Base-by-base conservation (phyloP, 2,888 invertebrate species). In the Actias luna region DNA sequence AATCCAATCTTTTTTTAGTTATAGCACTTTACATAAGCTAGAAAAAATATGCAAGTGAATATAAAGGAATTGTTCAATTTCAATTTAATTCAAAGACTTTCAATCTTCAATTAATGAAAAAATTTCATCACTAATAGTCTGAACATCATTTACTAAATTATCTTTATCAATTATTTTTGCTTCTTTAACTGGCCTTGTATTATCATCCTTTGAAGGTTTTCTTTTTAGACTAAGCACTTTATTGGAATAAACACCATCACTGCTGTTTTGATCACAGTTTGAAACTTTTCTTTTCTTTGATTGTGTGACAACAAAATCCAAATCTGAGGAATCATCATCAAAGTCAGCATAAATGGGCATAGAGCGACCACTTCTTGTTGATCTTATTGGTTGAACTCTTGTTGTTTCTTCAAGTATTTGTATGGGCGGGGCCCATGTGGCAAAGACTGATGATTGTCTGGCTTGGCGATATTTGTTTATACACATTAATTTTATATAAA, bases 281-380 rank as follows among this genome's bases (percentile, higher is more conserved):
- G 89, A 89, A 8, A 87, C 70, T 70, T 89, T 92, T 66, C 91
- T 83, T 63, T 86, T 89, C 65, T 89, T 92, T 16, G 85, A 73
- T 69, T 89, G 92, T 63, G 87, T 82, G 1, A 87, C 77, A 46
- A 87, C 81, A 75, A 88, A 86, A 69, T 92, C 90, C 69, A 88
- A 76, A 69, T 92, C 92, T 36, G 88, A 85, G 0, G 89, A 88
- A 64, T 92, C 92, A 75, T 92, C 92, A 82, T 91, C 91, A 74
- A 87, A 87, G 5, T 85, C 89, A 59, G 85, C 82, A 76, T 92
- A 92, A 8, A 88, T 82, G 18, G 92, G 92, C 42, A 87, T 88
- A 22, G 85, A 81, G 1, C 92, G 77, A 0, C 92, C 92, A 74
- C 92, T 91, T 59, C 92, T 82, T 4, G 92, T 92, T 4, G 91